Evolutionary conservation across 2,113 vertebrate species (phyloP), one percentile per base, ranked within the genome.

Genomic region (Pelvicachromis taeniatus): DNA sequence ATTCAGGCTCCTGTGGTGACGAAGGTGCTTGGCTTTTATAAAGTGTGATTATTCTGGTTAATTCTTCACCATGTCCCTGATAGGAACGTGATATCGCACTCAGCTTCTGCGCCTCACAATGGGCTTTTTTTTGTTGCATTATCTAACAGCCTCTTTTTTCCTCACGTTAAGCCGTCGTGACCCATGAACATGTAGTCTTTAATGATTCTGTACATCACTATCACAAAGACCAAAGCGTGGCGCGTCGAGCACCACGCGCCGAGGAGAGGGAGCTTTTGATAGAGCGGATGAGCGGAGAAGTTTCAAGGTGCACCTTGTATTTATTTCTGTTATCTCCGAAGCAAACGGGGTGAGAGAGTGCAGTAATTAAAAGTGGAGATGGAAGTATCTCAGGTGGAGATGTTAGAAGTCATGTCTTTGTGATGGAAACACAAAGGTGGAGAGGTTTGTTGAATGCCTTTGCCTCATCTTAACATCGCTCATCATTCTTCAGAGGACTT

Each of bases 41-140:
- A 56, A 85, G 35, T 29, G 61, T 33, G 85, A 83, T 81, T 68
- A 78, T 81, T 58, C 40, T 10, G 59, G 79, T 89, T 85, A 83
- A 91, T 88, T 77, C 81, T 86, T 84, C 73, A 58, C 85, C 59
- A 10, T 12, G 4, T 79, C 33, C 31, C 19, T 81, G 87, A 91
- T 89, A 87, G 81, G 19, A 40, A 12, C 1, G 9, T 4, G n/a
- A 50, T 82, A 77, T 56, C 33, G 12, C 38, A 11, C n/a, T 11
- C 7, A 2, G 13, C 21, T 53, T 82, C 55, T 70, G 4, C 48
- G n/a, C 78, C 42, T 38, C 17, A 59, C 68, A 70, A 2, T 73
- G 61, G 26, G 50, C 50, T 79, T 75, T 70, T 86, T 82, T 79
- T 75, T 70, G 85, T 82, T 82, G 70, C 83, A 77, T 88, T 50